A percentile compares a stretch with the other conserved stretches of the same genome.
Evolutionary conservation across 2,797 vertebrate species (phyloP).

Genomic region (Amazona finschi): DNA sequence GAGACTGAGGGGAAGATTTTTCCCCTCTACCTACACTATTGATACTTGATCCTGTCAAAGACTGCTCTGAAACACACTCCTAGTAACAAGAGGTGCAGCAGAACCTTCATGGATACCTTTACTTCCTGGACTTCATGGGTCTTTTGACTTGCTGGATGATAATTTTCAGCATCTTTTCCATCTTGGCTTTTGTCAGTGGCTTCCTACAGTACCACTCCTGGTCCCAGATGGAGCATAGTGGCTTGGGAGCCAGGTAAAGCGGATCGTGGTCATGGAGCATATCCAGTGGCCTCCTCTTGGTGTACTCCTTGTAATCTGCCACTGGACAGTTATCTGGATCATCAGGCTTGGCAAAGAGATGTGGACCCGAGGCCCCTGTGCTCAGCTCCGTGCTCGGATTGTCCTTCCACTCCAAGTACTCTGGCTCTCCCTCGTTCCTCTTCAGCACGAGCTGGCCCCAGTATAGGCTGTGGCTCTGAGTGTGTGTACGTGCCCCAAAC

Average conservation of each 20-base stretch:
- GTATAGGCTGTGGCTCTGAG: neutral
- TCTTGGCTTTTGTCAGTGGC: neutral
- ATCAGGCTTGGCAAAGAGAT: neutral
- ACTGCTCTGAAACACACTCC: neutral
- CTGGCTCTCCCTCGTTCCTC: neutral
- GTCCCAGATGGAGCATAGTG: neutral
- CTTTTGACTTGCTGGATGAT: neutral
- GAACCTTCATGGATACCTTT: neutral
- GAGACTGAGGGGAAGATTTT: neutral
- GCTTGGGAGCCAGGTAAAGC: conserved; percentile 21
- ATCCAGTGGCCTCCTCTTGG: neutral
- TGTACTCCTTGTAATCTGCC: neutral
- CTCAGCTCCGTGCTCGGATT: neutral
- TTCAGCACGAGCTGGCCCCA: conserved; percentile 56
- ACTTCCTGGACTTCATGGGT: neutral
- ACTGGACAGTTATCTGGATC: neutral
- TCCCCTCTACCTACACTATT: neutral
- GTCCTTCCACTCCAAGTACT: conserved; percentile 45
- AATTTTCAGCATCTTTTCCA: neutral
- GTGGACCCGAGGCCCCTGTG: accelerated
- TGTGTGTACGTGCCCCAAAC: neutral
- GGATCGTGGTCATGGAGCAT: neutral
- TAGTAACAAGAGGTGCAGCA: neutral
- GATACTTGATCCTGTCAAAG: neutral
- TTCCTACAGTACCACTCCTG: conserved; percentile 23